Evolutionary conservation across 2,888 invertebrate species (phyloP).

Genomic region (Chamaedrilus cognettii): DNA sequence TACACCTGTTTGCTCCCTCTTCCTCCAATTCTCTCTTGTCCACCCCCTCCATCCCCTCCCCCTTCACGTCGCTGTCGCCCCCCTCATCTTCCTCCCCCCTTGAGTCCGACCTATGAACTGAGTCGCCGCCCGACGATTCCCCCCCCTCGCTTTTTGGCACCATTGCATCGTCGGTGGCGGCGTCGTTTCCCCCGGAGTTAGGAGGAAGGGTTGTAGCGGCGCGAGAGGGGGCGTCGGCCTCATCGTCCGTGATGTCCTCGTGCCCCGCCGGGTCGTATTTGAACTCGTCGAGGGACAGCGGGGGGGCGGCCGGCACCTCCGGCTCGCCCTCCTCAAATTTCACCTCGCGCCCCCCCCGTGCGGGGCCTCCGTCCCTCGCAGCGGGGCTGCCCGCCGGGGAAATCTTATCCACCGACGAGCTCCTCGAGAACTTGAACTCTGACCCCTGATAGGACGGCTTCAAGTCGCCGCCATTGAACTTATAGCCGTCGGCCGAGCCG

Average conservation of each 20-base stretch:
- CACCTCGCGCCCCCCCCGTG: background rate
- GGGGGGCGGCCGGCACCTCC: background rate
- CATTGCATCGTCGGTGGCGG: no score
- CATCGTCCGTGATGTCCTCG: constrained; percentile 28
- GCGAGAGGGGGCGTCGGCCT: no score
- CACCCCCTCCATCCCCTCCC: constrained; percentile 6
- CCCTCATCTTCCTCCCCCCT: background rate
- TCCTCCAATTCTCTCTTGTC: background rate
- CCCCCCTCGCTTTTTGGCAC: no score
- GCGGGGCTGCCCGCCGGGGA: background rate
- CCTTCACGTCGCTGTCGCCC: constrained; percentile 3
- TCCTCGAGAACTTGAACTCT: background rate
- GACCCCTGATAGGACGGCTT: no score
- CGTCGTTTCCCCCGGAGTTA: no score
- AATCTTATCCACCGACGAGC: background rate
- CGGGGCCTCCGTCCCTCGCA: background rate
- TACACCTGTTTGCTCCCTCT: background rate
- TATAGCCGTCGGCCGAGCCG: no score
- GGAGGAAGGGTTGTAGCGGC: no score
- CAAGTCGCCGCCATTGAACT: no score
- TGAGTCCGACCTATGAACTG: no score
- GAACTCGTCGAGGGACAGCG: constrained; percentile 19
- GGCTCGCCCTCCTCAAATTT: background rate
- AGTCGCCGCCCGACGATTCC: no score
- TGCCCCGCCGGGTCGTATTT: constrained; percentile 23